Conservation (phyloP, 2,113 vertebrate species). For the Gobiocypris rarus region DNA sequence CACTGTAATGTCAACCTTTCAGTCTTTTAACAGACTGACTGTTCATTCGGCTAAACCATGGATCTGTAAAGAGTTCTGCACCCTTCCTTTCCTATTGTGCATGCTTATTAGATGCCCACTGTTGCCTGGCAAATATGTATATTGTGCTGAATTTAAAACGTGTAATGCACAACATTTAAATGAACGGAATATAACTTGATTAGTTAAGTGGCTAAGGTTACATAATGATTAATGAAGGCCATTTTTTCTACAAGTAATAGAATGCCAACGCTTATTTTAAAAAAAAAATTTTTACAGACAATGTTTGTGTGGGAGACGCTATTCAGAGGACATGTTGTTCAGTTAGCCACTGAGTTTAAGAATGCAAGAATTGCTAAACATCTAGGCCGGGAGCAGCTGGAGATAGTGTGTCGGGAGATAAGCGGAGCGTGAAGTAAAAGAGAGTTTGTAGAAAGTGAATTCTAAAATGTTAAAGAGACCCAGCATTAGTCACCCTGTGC, state of each 20-base stretch:
- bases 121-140: neutral
- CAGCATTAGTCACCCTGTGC: conserved; percentile 26
- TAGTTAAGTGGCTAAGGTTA: conserved; percentile 10
- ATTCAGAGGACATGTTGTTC: conserved; percentile 25
- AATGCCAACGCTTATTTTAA: neutral
- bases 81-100: neutral
- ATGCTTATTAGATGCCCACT: neutral
- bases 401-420: conserved; percentile 24
- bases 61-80: neutral
- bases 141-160: neutral
- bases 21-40: neutral
- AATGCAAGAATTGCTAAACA: conserved; percentile 11
- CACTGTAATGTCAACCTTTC: neutral
- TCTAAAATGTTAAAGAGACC: conserved; percentile 12
- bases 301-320: conserved; percentile 12
- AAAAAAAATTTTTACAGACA: neutral
- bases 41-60: neutral
- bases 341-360: conserved; percentile 7
- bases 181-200: neutral
- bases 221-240: neutral
- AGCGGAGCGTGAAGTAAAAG: neutral
- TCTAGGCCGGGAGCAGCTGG: conserved; percentile 35
- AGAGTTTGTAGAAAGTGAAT: conserved; percentile 24
- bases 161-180: neutral
- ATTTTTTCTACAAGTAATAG: neutral